Conservation (phyloP, 2,113 vertebrate genomes). For the Circaetus gallicus region DNA sequence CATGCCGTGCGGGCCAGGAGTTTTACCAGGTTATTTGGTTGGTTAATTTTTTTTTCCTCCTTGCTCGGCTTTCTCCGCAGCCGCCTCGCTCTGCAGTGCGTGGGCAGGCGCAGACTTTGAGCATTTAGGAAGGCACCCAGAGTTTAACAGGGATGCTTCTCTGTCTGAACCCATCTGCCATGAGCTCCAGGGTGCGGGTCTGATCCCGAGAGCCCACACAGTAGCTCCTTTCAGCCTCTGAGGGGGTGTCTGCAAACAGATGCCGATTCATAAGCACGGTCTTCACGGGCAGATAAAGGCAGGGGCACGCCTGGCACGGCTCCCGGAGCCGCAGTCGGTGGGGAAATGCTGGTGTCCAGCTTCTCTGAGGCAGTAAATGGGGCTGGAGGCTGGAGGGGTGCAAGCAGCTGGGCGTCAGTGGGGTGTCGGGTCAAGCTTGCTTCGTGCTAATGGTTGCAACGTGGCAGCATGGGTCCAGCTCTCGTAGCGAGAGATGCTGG, state of each 20-base stretch:
- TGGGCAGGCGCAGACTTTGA: not conserved
- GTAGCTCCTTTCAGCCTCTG: not conserved
- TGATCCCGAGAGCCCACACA: not conserved
- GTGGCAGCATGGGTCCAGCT: accelerated
- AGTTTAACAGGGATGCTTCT: not conserved
- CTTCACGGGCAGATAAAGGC: not conserved
- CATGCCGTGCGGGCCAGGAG: accelerated
- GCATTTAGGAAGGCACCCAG: not conserved
- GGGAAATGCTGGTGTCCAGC: not conserved
- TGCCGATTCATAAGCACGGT: not conserved
- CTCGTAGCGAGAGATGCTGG: not conserved
- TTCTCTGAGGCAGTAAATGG: accelerated
- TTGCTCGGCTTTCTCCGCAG: not conserved
- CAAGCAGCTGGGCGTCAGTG: not conserved
- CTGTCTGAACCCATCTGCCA: not conserved
- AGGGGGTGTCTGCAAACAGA: not conserved
- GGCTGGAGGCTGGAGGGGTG: not conserved
- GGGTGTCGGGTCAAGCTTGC: not conserved
- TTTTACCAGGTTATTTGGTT: not conserved
- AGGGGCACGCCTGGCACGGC: not conserved
- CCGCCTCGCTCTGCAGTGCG: not conserved
- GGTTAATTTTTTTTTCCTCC: not conserved
- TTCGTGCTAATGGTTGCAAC: accelerated
- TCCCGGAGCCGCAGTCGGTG: not conserved
- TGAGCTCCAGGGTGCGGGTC: not conserved